A percentile compares a stretch with the other conserved stretches of the same genome.
Evolutionary conservation across 2,113 vertebrate species (phyloP).

Genomic region (Xyliphius kryptos): DNA sequence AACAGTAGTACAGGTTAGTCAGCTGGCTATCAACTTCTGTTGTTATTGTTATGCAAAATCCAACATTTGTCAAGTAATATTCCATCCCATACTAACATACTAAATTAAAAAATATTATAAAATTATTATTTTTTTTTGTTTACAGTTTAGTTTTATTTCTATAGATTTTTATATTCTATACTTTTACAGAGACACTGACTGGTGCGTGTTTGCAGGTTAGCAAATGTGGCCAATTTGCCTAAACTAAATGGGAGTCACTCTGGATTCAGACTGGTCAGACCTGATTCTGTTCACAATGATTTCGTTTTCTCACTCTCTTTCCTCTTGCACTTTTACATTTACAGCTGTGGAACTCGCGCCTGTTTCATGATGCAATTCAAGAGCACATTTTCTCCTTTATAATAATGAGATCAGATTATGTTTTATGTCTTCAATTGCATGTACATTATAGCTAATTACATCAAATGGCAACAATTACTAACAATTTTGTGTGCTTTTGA

Average conservation of each 20-base stretch:
- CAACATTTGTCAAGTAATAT: not conserved
- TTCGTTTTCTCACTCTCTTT: conserved; percentile 12
- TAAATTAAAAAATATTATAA: too few relatives aligned
- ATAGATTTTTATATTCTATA: too few relatives aligned
- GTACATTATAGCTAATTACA: too few relatives aligned
- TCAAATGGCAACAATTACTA: too few relatives aligned
- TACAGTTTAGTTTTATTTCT: too few relatives aligned
- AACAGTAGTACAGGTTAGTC: too few relatives aligned
- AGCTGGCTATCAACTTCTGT: too few relatives aligned
- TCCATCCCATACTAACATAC: too few relatives aligned
- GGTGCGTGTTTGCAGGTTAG: too few relatives aligned
- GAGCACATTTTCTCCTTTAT: conserved; percentile 19
- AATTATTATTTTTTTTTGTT: not conserved
- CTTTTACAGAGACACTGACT: too few relatives aligned
- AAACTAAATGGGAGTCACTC: conserved; percentile 11
- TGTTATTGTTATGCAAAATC: too few relatives aligned
- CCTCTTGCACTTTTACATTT: conserved; percentile 9
- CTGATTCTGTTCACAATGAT: not conserved
- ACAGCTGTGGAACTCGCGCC: conserved; percentile 17
- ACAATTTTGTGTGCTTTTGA: conserved; percentile 45
- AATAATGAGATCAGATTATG: not conserved
- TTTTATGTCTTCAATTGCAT: too few relatives aligned
- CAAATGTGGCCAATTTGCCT: not conserved
- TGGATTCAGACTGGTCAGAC: conserved; percentile 9
- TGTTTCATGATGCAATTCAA: conserved; percentile 40